Percentiles rank a stretch among this genome's conserved stretches.
phyloP scores from a whole-genome alignment of 2,797 vertebrate genomes.

The Sorex maritimensis region DNA sequence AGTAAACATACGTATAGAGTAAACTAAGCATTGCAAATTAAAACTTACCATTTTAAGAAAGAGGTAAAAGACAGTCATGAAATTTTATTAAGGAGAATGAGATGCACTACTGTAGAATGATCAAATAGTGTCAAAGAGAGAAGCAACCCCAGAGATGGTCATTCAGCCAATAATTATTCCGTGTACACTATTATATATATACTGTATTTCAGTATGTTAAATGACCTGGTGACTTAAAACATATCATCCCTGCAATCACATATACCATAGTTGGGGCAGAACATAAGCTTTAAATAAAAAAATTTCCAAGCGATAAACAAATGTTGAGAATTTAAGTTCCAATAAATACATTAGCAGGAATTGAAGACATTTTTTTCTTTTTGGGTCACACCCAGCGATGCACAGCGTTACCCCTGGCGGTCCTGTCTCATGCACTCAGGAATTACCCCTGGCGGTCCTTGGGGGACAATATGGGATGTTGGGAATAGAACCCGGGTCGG shows the following conservation, averaged over 20 bases:
- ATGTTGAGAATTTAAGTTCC: neutral
- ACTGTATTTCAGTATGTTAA: neutral
- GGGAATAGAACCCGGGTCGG: too few species aligned
- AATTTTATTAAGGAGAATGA: slow-evolving; percentile 15
- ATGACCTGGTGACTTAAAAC: slow-evolving; percentile 16
- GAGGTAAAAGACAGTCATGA: slow-evolving; percentile 13
- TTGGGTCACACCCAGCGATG: too few species aligned
- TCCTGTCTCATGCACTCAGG: too few species aligned
- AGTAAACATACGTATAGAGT: neutral
- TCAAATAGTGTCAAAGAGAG: neutral
- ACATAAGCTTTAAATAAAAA: neutral
- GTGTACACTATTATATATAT: neutral
- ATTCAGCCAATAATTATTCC: neutral
- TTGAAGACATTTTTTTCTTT: neutral
- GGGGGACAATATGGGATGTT: too few species aligned
- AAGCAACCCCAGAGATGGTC: neutral
- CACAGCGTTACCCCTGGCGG: too few species aligned
- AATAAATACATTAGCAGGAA: neutral
- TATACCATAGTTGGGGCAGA: neutral
- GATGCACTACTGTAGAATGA: neutral
- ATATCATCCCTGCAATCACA: neutral
- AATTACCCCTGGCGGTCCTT: too few species aligned
- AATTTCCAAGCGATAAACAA: neutral
- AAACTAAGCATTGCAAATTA: neutral
- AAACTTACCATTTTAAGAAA: neutral